Evolutionary conservation across 2,888 invertebrate genomes (phyloP), one percentile per base, ranked within the genome.

Genomic region (Oxyscelio sp.): DNA sequence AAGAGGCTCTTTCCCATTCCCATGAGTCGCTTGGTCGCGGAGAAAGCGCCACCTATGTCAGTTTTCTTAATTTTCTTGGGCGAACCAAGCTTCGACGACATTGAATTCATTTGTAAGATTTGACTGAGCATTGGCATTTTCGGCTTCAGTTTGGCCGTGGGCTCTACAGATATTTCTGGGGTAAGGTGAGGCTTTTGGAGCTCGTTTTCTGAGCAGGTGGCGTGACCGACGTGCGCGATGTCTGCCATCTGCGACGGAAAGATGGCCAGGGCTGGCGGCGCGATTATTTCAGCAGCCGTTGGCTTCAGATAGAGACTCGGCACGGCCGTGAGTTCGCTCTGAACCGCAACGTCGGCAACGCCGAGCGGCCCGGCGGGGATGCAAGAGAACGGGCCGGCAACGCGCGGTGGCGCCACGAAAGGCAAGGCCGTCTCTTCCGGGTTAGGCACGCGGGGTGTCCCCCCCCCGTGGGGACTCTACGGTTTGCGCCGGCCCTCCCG

Each of bases 281-380:
- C 2, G 24, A 6, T 6, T 27, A 50, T 87, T 85, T 21, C 83
- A 85, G 2, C 66, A 27, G 82, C 0, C 71, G 54, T 5, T 6
- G 81, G 43, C 45, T 89, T 89, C 17, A 85, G 83, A 52, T 71
- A 82, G 0, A 91, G 22, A 70, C 90, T 90, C 5, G 93, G 90
- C n/a, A n/a, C n/a, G n/a, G n/a, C n/a, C n/a, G n/a, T n/a, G n/a
- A n/a, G n/a, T n/a, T n/a, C n/a, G n/a, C n/a, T n/a, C n/a, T n/a
- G n/a, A n/a, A n/a, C n/a, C n/a, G n/a, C n/a, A n/a, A n/a, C n/a
- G n/a, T n/a, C n/a, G n/a, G n/a, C n/a, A n/a, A n/a, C n/a, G n/a
- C n/a, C n/a, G n/a, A n/a, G n/a, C n/a, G n/a, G n/a, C n/a, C n/a
- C n/a, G n/a, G n/a, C n/a, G n/a, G n/a, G n/a, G n/a, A n/a, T n/a